Percentiles rank a stretch among this genome's conserved stretches.
phyloP scores from a whole-genome alignment of 2,888 invertebrate species.

The Chesias legatella region DNA sequence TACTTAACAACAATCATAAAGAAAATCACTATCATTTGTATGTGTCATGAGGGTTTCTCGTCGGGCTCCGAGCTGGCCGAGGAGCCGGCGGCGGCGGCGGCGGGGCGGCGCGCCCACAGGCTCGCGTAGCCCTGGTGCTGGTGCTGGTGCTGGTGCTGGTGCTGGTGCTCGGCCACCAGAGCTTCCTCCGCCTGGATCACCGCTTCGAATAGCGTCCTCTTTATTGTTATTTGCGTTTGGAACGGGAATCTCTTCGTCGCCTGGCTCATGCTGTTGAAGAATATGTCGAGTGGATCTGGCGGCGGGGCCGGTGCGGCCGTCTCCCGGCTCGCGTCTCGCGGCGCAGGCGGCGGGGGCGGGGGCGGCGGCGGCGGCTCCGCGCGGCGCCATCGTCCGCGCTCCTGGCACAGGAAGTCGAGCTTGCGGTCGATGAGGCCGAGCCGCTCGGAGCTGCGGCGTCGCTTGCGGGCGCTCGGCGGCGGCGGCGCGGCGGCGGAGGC shows the following conservation, averaged over 20 bases:
- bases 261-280: conserved; percentile 75
- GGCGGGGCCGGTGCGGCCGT: conserved; percentile 11
- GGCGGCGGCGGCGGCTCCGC: conserved; percentile 12
- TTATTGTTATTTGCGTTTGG: conserved; percentile 65
- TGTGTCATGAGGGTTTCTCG: conserved; percentile 11
- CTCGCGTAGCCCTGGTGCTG: conserved; percentile 65
- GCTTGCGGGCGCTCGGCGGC: conserved; percentile 22
- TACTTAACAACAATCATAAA: too few species aligned
- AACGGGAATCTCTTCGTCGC: conserved; percentile 67
- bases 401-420: conserved; percentile 4
- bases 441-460: conserved; percentile 12
- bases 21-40: too few species aligned
- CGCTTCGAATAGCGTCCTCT: conserved; percentile 60
- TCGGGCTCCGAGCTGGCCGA: conserved; percentile 34
- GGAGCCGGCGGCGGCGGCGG: conserved; percentile 11
- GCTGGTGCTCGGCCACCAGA: conserved; percentile 64
- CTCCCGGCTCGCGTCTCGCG: conserved; percentile 20
- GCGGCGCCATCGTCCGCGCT: conserved; percentile 20
- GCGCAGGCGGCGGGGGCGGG: conserved; percentile 14
- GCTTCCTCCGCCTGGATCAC: conserved; percentile 68
- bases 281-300: conserved; percentile 65
- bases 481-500: conserved; percentile 37
- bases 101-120: conserved; percentile 58
- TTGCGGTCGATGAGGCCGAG: conserved; percentile 16
- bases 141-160: too few species aligned